Evolutionary conservation across 2,797 vertebrate species (phyloP).

Genomic region (Selene dorsalis): DNA sequence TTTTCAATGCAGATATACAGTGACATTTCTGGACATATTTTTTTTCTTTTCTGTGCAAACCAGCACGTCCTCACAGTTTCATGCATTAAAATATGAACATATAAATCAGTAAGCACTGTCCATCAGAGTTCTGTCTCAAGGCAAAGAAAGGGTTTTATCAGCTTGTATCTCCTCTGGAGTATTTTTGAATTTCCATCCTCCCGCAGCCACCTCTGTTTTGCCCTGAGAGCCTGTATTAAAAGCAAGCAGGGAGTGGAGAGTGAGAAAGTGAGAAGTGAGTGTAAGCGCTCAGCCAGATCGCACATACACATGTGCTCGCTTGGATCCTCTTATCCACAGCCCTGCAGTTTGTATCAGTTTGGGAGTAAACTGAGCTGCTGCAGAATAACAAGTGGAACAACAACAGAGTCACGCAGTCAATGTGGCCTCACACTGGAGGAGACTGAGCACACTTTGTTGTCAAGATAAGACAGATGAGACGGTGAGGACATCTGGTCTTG

Average conservation of each 20-base stretch:
- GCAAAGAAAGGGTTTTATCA: constrained; percentile 48
- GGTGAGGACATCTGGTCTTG: constrained; percentile 19
- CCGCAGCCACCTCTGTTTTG: constrained; percentile 48
- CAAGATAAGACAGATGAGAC: constrained; percentile 49
- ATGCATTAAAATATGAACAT: constrained; percentile 34
- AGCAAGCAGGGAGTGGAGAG: constrained; percentile 7
- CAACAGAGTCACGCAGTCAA: constrained; percentile 43
- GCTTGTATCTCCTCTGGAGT: constrained; percentile 34
- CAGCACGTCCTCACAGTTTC: background rate
- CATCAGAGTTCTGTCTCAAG: constrained; percentile 30
- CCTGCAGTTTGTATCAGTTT: constrained; percentile 46
- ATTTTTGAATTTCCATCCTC: constrained; percentile 41
- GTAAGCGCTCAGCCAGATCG: constrained; percentile 38
- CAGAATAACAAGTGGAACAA: constrained; percentile 65
- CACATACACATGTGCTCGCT: constrained; percentile 40
- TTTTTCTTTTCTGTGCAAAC: background rate
- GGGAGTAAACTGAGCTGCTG: constrained; percentile 50
- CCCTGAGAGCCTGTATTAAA: constrained; percentile 62
- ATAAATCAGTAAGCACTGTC: constrained; percentile 37
- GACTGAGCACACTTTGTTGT: constrained; percentile 48
- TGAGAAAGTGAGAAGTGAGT: constrained; percentile 37
- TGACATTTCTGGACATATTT: background rate
- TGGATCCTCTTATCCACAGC: constrained; percentile 41
- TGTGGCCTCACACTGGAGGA: constrained; percentile 28
- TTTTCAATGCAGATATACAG: no score